A percentile compares a stretch with the other conserved stretches of the same genome.
Conservation (phyloP, 2,888 invertebrate genomes). For the Platerodrilus igneus region DNA sequence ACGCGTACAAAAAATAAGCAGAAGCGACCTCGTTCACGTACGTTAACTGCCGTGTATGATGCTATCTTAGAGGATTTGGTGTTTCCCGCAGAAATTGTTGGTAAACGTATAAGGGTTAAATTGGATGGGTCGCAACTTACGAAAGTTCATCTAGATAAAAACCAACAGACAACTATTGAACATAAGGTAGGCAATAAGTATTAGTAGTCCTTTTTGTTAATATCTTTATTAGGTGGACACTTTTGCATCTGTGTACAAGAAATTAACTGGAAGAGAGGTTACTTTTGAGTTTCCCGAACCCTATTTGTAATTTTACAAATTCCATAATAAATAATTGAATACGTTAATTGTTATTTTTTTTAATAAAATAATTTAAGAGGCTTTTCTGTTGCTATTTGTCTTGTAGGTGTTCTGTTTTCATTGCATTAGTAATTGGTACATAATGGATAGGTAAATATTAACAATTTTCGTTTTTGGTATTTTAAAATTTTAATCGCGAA, state of each 20-base stretch:
- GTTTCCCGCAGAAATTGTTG: constrained; percentile 98
- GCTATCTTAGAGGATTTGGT: constrained; percentile 96
- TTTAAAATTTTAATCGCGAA: no score
- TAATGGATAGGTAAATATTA: no score
- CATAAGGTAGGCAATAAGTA: constrained; percentile 73
- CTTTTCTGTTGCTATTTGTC: not conserved
- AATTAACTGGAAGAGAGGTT: constrained; percentile 97
- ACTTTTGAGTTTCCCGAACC: constrained; percentile 99
- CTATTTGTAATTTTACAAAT: constrained; percentile 65
- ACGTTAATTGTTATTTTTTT: constrained; percentile 16
- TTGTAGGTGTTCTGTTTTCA: no score
- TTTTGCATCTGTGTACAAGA: constrained; percentile 97
- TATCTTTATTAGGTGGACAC: constrained; percentile 82
- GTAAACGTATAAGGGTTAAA: constrained; percentile 94
- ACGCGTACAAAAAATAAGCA: constrained; percentile 75
- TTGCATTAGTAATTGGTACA: no score
- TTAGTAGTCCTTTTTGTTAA: constrained; percentile 11
- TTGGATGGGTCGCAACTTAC: constrained; percentile 93
- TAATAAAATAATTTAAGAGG: constrained; percentile 15
- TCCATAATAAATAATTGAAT: constrained; percentile 21
- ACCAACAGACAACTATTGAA: constrained; percentile 98
- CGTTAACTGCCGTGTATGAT: constrained; percentile 96
- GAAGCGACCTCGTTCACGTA: constrained; percentile 75
- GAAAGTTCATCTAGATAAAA: constrained; percentile 97
- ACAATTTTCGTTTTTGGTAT: no score